Percentiles rank a stretch among this genome's conserved stretches.
Evolutionary conservation across 1,140 invertebrate genomes (phyloP).

Genomic region (Diuraphis noxia): DNA sequence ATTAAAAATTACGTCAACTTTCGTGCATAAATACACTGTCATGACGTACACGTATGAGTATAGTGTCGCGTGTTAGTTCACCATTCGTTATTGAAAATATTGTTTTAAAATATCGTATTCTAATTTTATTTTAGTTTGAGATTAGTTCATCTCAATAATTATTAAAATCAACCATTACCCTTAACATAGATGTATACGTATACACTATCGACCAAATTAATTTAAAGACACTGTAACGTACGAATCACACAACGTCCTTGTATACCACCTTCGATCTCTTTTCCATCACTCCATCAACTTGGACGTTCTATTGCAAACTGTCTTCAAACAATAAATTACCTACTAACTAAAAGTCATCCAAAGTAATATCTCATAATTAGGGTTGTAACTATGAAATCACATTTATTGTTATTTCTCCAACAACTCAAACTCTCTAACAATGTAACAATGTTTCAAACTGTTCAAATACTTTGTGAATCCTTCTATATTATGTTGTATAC

Average conservation of each 20-base stretch:
- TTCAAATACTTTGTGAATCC: neutral
- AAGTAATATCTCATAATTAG: no score
- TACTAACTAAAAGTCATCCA: neutral
- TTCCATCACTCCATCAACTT: neutral
- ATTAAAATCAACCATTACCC: neutral
- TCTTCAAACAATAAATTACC: neutral
- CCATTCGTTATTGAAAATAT: neutral
- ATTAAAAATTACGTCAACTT: neutral
- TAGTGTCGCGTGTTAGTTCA: neutral
- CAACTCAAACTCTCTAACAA: neutral
- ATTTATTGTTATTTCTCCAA: neutral
- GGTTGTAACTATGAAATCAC: neutral
- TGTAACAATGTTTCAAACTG: neutral
- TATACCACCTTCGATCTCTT: no score
- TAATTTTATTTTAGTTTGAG: neutral
- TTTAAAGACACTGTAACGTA: neutral
- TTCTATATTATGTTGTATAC: neutral
- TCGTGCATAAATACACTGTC: neutral
- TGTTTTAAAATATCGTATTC: neutral
- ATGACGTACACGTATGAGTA: neutral
- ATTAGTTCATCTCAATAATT: neutral
- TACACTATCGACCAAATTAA: neutral
- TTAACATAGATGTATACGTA: neutral
- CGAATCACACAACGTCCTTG: neutral
- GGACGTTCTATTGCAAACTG: neutral